A percentile compares a stretch with the other conserved stretches of the same genome.
Evolutionary conservation across 2,888 invertebrate genomes (phyloP).

Genomic region (Tetheella fluctuosa): DNA sequence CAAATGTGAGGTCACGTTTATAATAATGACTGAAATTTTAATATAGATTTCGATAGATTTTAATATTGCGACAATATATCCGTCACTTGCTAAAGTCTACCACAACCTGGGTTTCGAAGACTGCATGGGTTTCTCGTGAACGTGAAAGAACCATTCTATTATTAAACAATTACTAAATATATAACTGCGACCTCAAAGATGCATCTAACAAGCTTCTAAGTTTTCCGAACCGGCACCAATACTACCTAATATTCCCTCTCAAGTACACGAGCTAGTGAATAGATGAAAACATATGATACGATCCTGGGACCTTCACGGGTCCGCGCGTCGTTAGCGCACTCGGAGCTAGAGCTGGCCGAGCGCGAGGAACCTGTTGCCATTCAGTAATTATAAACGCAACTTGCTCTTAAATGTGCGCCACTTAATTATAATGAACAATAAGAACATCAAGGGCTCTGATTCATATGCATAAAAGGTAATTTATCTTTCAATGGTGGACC

Average conservation of each 20-base stretch:
- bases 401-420: neutral
- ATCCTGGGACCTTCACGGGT: conserved; percentile 8
- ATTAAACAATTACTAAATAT: too few relatives aligned
- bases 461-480: neutral
- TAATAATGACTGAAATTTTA: neutral
- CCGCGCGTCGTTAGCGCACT: neutral
- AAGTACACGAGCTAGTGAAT: neutral
- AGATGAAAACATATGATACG: neutral
- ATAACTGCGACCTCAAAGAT: too few relatives aligned
- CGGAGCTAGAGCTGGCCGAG: neutral
- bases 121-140: too few relatives aligned
- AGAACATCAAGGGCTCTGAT: neutral
- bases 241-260: too few relatives aligned
- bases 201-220: too few relatives aligned
- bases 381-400: neutral
- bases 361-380: conserved; percentile 8
- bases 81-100: too few relatives aligned
- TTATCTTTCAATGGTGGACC: neutral
- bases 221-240: too few relatives aligned
- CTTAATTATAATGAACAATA: conserved; percentile 8
- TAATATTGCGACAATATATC: neutral
- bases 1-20: conserved; percentile 7
- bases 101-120: too few relatives aligned
- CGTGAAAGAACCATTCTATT: too few relatives aligned
- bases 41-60: neutral